phyloP scores from a whole-genome alignment of 2,888 invertebrate genomes.

The Brachycybe producta region DNA sequence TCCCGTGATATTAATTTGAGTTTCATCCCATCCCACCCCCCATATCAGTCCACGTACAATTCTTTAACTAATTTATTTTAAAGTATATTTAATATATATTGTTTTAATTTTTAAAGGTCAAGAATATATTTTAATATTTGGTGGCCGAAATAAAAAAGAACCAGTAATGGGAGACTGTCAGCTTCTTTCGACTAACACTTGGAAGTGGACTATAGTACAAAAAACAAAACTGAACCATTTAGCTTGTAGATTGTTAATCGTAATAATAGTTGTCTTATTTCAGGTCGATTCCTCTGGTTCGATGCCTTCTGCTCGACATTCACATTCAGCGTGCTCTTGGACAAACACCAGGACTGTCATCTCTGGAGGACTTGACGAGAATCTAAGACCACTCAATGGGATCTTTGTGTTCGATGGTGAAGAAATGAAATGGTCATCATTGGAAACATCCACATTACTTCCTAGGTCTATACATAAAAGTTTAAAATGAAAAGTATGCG shows the following conservation, averaged over 20 bases:
- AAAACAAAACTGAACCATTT: neutral
- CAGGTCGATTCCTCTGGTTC: constrained; percentile 3
- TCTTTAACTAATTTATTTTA: neutral
- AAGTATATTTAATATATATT: too few relatives aligned
- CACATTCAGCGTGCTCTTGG: constrained; percentile 28
- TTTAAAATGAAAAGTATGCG: too few relatives aligned
- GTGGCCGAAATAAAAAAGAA: constrained; percentile 29
- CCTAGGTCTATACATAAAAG: constrained; percentile 18
- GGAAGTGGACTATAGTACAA: constrained; percentile 24
- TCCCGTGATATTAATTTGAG: neutral
- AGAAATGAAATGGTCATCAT: constrained; percentile 24
- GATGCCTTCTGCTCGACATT: constrained; percentile 28
- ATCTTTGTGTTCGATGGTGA: constrained; percentile 24
- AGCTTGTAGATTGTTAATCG: too few relatives aligned
- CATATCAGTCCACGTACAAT: neutral
- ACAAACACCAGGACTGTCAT: constrained; percentile 26
- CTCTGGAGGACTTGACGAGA: constrained; percentile 29
- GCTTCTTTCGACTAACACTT: constrained; percentile 24
- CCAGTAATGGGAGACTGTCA: constrained; percentile 28
- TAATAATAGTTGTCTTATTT: neutral
- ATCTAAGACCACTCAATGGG: constrained; percentile 26
- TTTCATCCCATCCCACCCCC: neutral
- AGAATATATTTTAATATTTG: constrained; percentile 31
- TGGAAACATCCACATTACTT: constrained; percentile 21
- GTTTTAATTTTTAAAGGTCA: constrained; percentile 25